Evolutionary conservation across 2,888 invertebrate genomes (phyloP).

Genomic region (Ormyrus rosae): DNA sequence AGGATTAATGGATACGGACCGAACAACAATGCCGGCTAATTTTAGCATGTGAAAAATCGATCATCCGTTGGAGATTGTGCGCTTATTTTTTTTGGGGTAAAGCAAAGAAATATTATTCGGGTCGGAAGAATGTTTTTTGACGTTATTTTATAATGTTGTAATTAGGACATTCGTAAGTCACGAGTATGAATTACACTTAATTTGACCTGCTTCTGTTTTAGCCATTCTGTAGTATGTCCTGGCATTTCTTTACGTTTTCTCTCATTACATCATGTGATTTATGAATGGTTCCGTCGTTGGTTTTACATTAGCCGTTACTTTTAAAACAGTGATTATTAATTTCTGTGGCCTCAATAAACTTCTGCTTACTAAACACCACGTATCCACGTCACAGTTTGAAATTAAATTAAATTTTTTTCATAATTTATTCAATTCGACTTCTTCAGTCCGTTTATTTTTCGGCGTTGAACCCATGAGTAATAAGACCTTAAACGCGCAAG

Average conservation of each 20-base stretch:
- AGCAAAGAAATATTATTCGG: too few species aligned
- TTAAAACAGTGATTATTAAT: neutral
- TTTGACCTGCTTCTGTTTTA: slow-evolving; percentile 1
- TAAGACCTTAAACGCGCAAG: too few species aligned
- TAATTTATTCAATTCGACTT: too few species aligned
- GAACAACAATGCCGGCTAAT: too few species aligned
- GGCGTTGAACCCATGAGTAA: too few species aligned
- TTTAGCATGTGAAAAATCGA: too few species aligned
- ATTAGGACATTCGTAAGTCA: slow-evolving; percentile 19
- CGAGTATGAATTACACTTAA: neutral
- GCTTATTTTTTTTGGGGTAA: too few species aligned
- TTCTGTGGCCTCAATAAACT: neutral
- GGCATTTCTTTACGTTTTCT: neutral
- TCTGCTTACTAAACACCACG: neutral
- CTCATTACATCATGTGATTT: neutral
- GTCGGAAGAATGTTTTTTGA: neutral
- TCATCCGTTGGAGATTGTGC: too few species aligned
- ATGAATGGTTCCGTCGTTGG: neutral
- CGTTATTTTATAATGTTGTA: neutral
- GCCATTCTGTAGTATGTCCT: neutral
- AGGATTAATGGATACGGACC: too few species aligned
- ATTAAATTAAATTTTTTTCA: too few species aligned
- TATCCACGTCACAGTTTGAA: too few species aligned
- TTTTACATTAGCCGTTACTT: slow-evolving; percentile 1
- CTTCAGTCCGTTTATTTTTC: too few species aligned